These are phyloP conservation scores for Sycophila texana DNA, from an alignment of 2,888 invertebrate genomes.

Conservation along the genomic window DNA sequence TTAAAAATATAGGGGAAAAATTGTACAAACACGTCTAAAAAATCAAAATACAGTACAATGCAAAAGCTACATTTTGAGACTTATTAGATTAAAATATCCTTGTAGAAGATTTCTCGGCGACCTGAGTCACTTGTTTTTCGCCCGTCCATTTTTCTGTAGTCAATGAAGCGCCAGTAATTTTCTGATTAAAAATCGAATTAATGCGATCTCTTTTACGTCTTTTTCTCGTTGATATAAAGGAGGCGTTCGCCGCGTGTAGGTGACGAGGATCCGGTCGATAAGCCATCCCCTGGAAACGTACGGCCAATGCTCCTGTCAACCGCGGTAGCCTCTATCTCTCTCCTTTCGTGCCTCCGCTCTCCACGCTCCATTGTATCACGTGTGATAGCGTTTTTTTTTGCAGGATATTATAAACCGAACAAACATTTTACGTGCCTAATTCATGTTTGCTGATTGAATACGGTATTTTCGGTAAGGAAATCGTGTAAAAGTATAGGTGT, in stretches of 20 bases:
- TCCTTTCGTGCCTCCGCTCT: neutral
- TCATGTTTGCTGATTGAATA: neutral
- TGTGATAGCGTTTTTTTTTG: too few species aligned
- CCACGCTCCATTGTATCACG: too few species aligned
- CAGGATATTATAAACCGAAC: neutral
- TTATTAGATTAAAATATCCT: too few species aligned
- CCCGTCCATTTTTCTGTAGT: too few species aligned
- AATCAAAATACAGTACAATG: too few species aligned
- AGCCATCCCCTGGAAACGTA: slow-evolving; percentile 21
- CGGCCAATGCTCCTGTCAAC: slow-evolving; percentile 25
- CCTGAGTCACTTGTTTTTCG: neutral
- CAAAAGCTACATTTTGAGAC: too few species aligned
- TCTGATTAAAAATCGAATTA: neutral
- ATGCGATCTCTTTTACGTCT: neutral
- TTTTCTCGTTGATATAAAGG: neutral
- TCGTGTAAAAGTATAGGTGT: too few species aligned
- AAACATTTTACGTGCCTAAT: too few species aligned
- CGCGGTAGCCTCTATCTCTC: neutral
- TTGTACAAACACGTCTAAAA: too few species aligned
- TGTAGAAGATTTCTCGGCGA: too few species aligned
- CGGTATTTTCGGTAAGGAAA: too few species aligned
- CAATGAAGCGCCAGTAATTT: neutral
- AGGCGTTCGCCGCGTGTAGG: slow-evolving; percentile 8
- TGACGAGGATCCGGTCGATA: slow-evolving; percentile 44
- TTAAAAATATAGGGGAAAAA: too few species aligned